Base-by-base conservation (phyloP, 2,797 vertebrate genomes). In the Megalops cyprinoides region DNA sequence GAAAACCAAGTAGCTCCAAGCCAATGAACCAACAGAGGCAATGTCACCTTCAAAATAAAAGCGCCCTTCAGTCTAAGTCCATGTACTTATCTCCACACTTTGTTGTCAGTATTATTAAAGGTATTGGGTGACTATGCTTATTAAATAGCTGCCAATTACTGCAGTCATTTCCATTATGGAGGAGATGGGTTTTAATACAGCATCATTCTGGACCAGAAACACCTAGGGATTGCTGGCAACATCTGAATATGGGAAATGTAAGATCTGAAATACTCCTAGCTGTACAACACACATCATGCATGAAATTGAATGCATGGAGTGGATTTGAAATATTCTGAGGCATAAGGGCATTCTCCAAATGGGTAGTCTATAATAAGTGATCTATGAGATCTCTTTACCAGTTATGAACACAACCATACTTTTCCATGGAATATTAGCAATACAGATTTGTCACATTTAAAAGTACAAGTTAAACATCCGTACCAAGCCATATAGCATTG, bases 261-360 rank as follows among this genome's bases (percentile, higher is more conserved):
- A 67, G 62, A 67, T 67, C 7, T 71, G n/a, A 42, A 71, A 44
- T n/a, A 71, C 44, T 71, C 39, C 65, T 7, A 23, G 20, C 69
- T 44, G 71, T 7, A 31, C 23, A 71, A 71, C 37, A 42, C 65
- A 39, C 65, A 37, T 69, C 65, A 69, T 39, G 65, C 65, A 42
- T 71, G 67, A 71, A 71, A 71, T 71, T 71, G 67, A 71, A 39
- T 44, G 39, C 10, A 44, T 44, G 34, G 6, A 0, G 23, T 71
- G 20, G 67, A 44, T 71, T 44, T n/a, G 37, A 44, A 71, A 23
- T 42, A 67, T 44, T 71, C 14, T 23, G 67, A 44, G n/a, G 44
- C 39, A 71, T 20, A 71, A n/a, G 67, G 67, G 37, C n/a, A 44
- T 44, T 44, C 67, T 71, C 62, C 42, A 39, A 71, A 71, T 71